Evolutionary conservation across 2,888 invertebrate genomes (phyloP).

Genomic region (Notodonta dromedarius): DNA sequence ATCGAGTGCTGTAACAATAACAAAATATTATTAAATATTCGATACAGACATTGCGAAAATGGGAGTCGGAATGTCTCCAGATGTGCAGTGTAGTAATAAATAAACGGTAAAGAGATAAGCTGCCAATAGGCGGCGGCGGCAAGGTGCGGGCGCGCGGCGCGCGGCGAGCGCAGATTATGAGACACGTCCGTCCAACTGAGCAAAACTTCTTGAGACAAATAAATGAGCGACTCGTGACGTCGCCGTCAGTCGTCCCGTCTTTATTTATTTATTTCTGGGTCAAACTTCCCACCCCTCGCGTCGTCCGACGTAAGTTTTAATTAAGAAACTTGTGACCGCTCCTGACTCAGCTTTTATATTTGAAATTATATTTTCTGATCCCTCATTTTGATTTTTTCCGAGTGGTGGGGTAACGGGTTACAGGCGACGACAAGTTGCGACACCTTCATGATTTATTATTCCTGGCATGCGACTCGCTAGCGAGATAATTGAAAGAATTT

Average conservation of each 20-base stretch:
- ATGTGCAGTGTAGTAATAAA: slow-evolving; percentile 46
- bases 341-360: slow-evolving; percentile 77
- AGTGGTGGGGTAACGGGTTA: slow-evolving; percentile 73
- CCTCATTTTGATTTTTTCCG: slow-evolving; percentile 69
- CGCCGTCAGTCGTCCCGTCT: slow-evolving; percentile 60
- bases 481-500: slow-evolving; percentile 64
- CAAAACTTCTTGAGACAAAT: slow-evolving; percentile 78
- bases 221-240: slow-evolving; percentile 79
- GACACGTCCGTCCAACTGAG: slow-evolving; percentile 73
- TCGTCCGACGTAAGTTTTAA: slow-evolving; percentile 83
- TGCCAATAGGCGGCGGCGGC: slow-evolving; percentile 40
- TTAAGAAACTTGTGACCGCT: slow-evolving; percentile 84
- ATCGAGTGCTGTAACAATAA: slow-evolving; percentile 96
- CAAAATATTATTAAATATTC: slow-evolving; percentile 22
- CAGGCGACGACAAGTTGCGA: slow-evolving; percentile 67
- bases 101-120: slow-evolving; percentile 54
- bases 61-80: slow-evolving; percentile 10
- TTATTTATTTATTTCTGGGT: slow-evolving; percentile 84
- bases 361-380: slow-evolving; percentile 82
- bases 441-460: slow-evolving; percentile 76
- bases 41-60: slow-evolving; percentile 16
- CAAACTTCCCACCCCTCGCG: slow-evolving; percentile 75
- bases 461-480: slow-evolving; percentile 48
- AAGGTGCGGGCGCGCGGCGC: slow-evolving; percentile 27
- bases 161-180: slow-evolving; percentile 54